phyloP scores from a whole-genome alignment of 2,888 invertebrate genomes.

The Drosophila helvetica region DNA sequence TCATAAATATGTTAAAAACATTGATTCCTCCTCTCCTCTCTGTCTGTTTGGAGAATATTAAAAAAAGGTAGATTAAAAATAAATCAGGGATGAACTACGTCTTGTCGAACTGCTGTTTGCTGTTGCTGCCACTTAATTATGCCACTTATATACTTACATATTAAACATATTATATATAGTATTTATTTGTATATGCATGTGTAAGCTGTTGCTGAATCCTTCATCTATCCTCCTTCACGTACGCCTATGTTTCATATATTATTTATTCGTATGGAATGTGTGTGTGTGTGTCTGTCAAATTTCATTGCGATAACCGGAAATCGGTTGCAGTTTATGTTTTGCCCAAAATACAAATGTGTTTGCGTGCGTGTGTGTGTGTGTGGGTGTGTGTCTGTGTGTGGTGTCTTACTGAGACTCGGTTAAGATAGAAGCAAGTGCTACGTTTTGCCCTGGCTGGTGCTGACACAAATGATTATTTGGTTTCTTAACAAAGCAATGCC shows the following conservation, averaged over 20 bases:
- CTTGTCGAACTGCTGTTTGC: constrained; percentile 42
- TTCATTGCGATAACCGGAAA: constrained; percentile 7
- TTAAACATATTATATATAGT: constrained; percentile 72
- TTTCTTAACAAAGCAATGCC: constrained; percentile 53
- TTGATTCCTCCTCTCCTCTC: constrained; percentile 6
- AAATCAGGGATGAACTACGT: constrained; percentile 29
- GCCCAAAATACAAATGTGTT: constrained; percentile 34
- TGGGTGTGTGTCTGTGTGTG: constrained; percentile 7
- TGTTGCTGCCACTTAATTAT: constrained; percentile 71
- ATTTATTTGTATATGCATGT: constrained; percentile 58
- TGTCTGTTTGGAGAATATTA: constrained; percentile 15
- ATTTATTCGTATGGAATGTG: constrained; percentile 5
- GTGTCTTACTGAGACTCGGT: constrained; percentile 24
- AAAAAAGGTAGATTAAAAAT: constrained; percentile 18
- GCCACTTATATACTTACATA: constrained; percentile 76
- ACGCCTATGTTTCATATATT: constrained; percentile 26
- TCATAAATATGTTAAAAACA: constrained; percentile 19
- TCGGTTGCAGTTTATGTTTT: constrained; percentile 2
- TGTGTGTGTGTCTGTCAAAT: background rate
- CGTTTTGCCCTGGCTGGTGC: constrained; percentile 45
- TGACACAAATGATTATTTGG: constrained; percentile 41
- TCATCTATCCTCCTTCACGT: constrained; percentile 9
- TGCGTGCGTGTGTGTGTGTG: background rate
- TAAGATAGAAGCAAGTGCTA: constrained; percentile 42
- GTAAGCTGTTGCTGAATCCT: constrained; percentile 44